Evolutionary conservation across 2,888 invertebrate species (phyloP), one percentile per base, ranked within the genome.

Genomic region (Scrobipalpa atriplicella): DNA sequence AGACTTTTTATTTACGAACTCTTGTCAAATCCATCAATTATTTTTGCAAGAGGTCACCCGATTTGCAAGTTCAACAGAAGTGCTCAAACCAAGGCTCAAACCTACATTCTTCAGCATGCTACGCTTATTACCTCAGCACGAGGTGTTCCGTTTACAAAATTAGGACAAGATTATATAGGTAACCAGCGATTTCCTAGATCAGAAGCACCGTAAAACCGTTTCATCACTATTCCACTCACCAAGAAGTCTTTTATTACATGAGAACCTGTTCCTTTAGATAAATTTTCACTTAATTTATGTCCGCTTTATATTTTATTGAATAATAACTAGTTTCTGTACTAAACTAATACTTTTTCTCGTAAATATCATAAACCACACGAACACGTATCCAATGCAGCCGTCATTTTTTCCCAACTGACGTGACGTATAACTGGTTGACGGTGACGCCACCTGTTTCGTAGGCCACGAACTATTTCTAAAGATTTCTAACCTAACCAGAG

Each of bases 371-470:
- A 91, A 88, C 86, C 83, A 90, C 89, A 87, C 81, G 90, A 90
- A 93, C 91, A 92, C 92, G 92, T 92, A 92, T 92, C 89, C 83
- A 92, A 89, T 79, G 81, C 81, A 90, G 90, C 89, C 92, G 90
- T 93, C 93, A 93, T 93, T 93, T 93, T 93, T 90, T 87, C 86
- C 81, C 77, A 87, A 92, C 92, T 92, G 92, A 91, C 90, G 85
- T 92, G 92, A 91, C 90, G 85, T 86, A 81, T 82, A 58, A 18
- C 73, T 79, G 74, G 74, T 73, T 73, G 81, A 75, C 72, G 68
- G 74, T 71, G 82, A 80, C 87, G 90, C 90, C 91, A 90, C 82
- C 91, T 90, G 76, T 79, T 77, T 71, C 67, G 67, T 66, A 65
- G 52, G 65, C 67, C 71, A 67, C 43, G 70, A 74, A 84, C 75